Percentiles rank a stretch among this genome's conserved stretches.
Conservation (phyloP, 1,140 invertebrate species). For the Manduca sexta region DNA sequence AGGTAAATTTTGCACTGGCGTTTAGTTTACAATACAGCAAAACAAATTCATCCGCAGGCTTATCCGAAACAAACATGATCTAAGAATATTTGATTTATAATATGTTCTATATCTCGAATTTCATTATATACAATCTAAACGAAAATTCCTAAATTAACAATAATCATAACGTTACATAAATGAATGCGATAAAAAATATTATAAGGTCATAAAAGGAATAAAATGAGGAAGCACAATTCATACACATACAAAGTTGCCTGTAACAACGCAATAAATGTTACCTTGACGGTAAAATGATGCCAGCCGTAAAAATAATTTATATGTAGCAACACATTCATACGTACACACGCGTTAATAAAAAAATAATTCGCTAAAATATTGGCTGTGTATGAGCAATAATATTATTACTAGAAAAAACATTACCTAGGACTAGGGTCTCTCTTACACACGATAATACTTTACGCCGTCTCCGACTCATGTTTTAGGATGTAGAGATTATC, state of each 20-base stretch:
- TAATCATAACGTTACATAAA: conserved; percentile 17
- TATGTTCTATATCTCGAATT: neutral
- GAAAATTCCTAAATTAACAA: conserved; percentile 22
- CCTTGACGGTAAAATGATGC: too few relatives aligned
- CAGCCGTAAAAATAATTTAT: neutral
- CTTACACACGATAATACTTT: conserved; percentile 45
- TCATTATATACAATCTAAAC: conserved; percentile 25
- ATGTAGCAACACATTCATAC: too few relatives aligned
- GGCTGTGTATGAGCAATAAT: conserved; percentile 44
- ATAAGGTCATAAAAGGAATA: neutral
- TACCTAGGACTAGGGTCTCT: conserved; percentile 61
- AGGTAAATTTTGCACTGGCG: too few relatives aligned
- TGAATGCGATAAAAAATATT: conserved; percentile 11
- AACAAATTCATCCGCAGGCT: too few relatives aligned
- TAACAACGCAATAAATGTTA: too few relatives aligned
- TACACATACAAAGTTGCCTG: too few relatives aligned
- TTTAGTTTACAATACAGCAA: too few relatives aligned
- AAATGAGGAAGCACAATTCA: too few relatives aligned
- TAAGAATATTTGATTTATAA: neutral
- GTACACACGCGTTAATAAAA: conserved; percentile 4
- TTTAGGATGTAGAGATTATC: too few relatives aligned
- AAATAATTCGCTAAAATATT: conserved; percentile 28
- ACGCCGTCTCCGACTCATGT: neutral
- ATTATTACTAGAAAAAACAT: conserved; percentile 41
- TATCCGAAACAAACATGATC: too few relatives aligned